phyloP scores from a whole-genome alignment of 2,113 vertebrate species.

The Verasper variegatus region DNA sequence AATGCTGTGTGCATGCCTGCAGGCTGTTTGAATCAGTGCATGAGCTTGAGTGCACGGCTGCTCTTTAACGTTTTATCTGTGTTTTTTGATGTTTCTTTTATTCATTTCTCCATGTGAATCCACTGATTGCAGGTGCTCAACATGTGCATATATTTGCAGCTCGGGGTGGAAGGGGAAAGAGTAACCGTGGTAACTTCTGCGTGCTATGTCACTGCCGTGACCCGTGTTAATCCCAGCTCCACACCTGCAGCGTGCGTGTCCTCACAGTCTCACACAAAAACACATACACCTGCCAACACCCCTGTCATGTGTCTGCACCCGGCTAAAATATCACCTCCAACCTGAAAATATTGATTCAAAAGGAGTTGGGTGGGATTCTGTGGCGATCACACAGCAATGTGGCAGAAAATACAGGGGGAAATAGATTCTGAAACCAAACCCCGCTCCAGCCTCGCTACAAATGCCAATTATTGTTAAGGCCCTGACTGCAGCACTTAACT shows the following conservation, averaged over 20 bases:
- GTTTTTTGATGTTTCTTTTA: slow-evolving; percentile 1
- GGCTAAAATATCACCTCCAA: slow-evolving; percentile 26
- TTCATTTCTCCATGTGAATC: not conserved
- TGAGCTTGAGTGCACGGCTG: not conserved
- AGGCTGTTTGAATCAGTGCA: not conserved
- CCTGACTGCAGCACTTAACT: slow-evolving; percentile 30
- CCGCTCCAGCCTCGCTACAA: slow-evolving; percentile 5
- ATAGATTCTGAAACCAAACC: slow-evolving; percentile 13
- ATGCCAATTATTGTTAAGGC: slow-evolving; percentile 32
- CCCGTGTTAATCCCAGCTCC: slow-evolving; percentile 1
- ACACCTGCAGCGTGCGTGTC: slow-evolving; percentile 10
- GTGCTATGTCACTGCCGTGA: not conserved
- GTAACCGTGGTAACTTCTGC: not conserved
- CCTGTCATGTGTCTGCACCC: slow-evolving; percentile 5
- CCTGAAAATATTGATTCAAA: slow-evolving; percentile 51
- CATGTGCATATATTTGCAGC: not conserved
- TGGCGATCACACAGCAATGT: slow-evolving; percentile 5
- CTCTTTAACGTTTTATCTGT: not conserved
- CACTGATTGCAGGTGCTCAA: not conserved
- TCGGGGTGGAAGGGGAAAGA: not conserved
- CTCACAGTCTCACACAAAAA: slow-evolving; percentile 5
- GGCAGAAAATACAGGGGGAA: slow-evolving; percentile 4
- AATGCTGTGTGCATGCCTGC: slow-evolving; percentile 3
- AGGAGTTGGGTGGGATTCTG: not conserved
- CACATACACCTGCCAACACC: slow-evolving; percentile 15